Evolutionary conservation across 2,113 vertebrate genomes (phyloP).

Genomic region (Heterotilapia buettikoferi): DNA sequence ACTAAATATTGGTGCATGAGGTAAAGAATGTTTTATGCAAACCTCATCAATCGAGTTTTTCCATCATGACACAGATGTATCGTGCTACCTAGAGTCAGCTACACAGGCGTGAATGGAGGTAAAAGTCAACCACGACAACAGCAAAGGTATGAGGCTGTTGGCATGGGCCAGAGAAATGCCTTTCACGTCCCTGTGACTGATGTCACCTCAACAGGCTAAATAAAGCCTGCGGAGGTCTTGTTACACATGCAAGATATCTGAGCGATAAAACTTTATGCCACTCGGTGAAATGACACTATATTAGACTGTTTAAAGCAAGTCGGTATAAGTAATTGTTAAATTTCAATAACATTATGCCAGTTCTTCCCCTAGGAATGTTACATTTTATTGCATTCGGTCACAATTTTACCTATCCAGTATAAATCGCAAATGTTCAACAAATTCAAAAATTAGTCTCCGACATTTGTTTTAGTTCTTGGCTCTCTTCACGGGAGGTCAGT

Average conservation of each 20-base stretch:
- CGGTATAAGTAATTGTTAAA: not conserved
- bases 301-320: not conserved
- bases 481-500: not conserved
- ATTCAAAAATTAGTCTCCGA: not conserved
- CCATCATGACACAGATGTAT: conserved; percentile 2
- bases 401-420: not conserved
- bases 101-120: not conserved
- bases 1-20: conserved; percentile 23
- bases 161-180: conserved; percentile 41
- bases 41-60: conserved; percentile 22
- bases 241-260: conserved; percentile 48
- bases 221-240: conserved; percentile 34
- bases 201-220: conserved; percentile 54
- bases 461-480: not conserved
- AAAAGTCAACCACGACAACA: conserved; percentile 9
- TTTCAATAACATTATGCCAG: not conserved
- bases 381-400: not conserved
- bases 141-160: conserved; percentile 42
- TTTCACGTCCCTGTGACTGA: conserved; percentile 57
- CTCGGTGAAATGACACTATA: not conserved
- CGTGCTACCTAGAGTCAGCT: conserved; percentile 12
- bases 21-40: conserved; percentile 20
- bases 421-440: not conserved
- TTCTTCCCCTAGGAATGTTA: not conserved
- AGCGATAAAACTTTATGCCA: conserved; percentile 11